A percentile compares a stretch with the other conserved stretches of the same genome.
Evolutionary conservation across 2,113 vertebrate genomes (phyloP).

Genomic region (Piaya cayana): DNA sequence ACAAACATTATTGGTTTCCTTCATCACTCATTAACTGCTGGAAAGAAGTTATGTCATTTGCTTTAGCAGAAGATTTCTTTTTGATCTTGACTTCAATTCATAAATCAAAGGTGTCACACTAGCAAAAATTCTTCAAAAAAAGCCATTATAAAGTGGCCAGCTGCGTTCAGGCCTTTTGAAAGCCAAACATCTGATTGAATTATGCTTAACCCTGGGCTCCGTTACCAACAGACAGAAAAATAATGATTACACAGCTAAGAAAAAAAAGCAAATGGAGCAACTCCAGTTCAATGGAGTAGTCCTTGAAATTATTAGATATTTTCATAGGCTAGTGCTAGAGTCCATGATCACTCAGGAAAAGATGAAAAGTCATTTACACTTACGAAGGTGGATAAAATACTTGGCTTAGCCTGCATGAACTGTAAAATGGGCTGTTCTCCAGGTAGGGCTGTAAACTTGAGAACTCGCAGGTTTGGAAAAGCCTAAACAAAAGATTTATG

Average conservation of each 20-base stretch:
- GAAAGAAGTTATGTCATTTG: not conserved
- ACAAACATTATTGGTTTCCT: not conserved
- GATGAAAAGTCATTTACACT: not conserved
- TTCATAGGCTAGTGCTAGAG: not conserved
- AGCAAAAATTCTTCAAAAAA: constrained; percentile 1
- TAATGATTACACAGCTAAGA: not conserved
- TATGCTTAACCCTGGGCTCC: not conserved
- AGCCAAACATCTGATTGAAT: not conserved
- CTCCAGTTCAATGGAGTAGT: not conserved
- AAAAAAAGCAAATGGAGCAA: not conserved
- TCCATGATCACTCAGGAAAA: not conserved
- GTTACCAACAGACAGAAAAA: constrained; percentile 13
- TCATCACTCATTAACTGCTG: not conserved
- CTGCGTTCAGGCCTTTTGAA: not conserved
- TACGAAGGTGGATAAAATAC: constrained; percentile 1
- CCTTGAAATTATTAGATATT: not conserved
- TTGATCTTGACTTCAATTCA: not conserved
- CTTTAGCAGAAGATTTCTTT: not conserved
- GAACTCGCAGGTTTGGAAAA: constrained; percentile 43
- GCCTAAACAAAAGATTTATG: constrained; percentile 35
- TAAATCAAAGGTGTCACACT: not conserved
- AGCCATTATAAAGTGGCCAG: not conserved
- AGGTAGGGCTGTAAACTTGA: constrained; percentile 44
- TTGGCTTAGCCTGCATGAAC: not conserved
- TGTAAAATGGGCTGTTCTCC: constrained; percentile 19